These are phyloP conservation scores for Eristalinus aeneus DNA, from an alignment of 2,888 invertebrate genomes.

Conservation along the genomic window DNA sequence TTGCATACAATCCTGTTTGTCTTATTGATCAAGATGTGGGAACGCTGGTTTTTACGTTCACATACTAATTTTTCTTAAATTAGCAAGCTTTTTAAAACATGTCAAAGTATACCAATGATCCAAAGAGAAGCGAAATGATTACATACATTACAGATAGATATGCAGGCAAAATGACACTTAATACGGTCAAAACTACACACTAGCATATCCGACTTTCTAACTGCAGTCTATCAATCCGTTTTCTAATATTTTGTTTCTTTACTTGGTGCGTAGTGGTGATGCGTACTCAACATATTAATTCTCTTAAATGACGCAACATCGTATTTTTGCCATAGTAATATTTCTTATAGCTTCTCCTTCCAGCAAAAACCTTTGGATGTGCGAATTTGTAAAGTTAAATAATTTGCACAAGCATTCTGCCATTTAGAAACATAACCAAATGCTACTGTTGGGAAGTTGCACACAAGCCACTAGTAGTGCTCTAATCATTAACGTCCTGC, in stretches of 20 bases:
- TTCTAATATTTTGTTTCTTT: too few relatives aligned
- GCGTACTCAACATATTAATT: neutral
- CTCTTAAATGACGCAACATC: neutral
- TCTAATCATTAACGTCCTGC: slow-evolving; percentile 8
- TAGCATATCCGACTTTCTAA: too few relatives aligned
- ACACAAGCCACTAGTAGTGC: neutral
- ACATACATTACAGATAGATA: too few relatives aligned
- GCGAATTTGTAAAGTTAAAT: slow-evolving; percentile 6
- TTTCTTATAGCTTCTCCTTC: neutral
- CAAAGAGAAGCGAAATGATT: too few relatives aligned
- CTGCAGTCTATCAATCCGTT: too few relatives aligned
- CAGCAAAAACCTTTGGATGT: neutral
- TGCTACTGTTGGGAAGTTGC: neutral
- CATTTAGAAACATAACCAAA: neutral
- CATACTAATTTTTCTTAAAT: neutral
- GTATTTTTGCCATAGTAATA: neutral
- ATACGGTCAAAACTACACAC: too few relatives aligned
- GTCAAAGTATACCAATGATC: too few relatives aligned
- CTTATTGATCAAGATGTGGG: neutral
- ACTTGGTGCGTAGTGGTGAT: too few relatives aligned
- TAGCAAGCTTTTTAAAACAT: too few relatives aligned
- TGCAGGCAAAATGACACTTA: too few relatives aligned
- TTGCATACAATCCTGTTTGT: neutral
- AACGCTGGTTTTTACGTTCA: neutral
- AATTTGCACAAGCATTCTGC: neutral